phyloP scores from a whole-genome alignment of 2,113 vertebrate genomes.

The Caloenas nicobarica region DNA sequence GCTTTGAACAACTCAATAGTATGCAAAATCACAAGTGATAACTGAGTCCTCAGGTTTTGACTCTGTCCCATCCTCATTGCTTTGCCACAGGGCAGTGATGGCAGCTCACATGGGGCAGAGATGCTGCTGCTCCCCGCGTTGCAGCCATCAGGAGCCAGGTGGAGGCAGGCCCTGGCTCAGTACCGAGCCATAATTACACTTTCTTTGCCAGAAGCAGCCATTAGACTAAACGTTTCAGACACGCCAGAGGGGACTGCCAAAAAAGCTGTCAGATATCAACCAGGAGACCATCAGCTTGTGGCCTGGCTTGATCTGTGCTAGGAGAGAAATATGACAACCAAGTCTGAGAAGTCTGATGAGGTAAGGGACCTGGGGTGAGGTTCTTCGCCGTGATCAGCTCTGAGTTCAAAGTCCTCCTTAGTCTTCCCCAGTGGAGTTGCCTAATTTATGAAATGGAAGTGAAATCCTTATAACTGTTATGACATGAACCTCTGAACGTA shows the following conservation, averaged over 20 bases:
- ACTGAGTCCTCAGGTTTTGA: background rate
- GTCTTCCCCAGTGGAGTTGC: background rate
- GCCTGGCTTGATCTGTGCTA: background rate
- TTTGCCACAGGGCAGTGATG: background rate
- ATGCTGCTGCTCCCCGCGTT: background rate
- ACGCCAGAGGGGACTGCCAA: background rate
- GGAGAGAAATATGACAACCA: background rate
- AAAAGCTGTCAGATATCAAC: background rate
- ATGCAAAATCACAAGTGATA: background rate
- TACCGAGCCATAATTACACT: background rate
- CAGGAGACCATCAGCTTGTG: background rate
- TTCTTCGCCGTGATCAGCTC: background rate
- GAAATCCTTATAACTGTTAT: background rate
- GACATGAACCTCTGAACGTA: accelerated
- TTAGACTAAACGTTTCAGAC: background rate
- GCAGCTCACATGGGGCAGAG: background rate
- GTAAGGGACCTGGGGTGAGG: background rate
- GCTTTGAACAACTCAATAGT: background rate
- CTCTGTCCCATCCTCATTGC: background rate
- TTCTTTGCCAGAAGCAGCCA: background rate
- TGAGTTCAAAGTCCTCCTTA: background rate
- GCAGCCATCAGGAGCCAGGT: background rate
- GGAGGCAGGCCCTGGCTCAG: background rate
- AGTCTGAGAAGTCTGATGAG: background rate
- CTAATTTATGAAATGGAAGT: background rate